phyloP scores from a whole-genome alignment of 2,888 invertebrate genomes.

The Pediacus dermestoides region DNA sequence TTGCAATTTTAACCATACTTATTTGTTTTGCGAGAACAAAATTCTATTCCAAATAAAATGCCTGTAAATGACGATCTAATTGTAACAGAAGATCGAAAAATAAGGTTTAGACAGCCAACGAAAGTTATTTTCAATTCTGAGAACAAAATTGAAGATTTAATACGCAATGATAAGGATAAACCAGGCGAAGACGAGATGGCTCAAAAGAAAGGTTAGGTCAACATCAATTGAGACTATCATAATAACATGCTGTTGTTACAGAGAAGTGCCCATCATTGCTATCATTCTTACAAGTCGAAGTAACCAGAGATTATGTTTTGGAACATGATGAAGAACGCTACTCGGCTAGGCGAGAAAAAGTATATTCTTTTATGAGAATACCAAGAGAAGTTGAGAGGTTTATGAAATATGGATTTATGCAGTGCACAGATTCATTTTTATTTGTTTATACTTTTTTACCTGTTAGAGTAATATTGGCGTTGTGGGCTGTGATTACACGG shows the following conservation, averaged over 20 bases:
- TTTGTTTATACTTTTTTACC: conserved; percentile 98
- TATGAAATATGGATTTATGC: conserved; percentile 90
- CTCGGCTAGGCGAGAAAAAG: conserved; percentile 88
- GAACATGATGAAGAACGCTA: conserved; percentile 95
- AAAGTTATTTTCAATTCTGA: conserved; percentile 47
- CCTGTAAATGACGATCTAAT: too few species aligned
- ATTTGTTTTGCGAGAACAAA: too few species aligned
- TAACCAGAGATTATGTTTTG: conserved; percentile 87
- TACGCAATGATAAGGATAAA: conserved; percentile 36
- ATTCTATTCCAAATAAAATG: too few species aligned
- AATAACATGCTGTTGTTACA: conserved; percentile 22
- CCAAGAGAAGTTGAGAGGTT: conserved; percentile 90
- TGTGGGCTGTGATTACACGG: conserved; percentile 75
- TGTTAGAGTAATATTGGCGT: conserved; percentile 81
- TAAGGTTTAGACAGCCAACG: conserved; percentile 51
- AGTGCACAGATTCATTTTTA: conserved; percentile 95
- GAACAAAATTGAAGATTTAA: conserved; percentile 45
- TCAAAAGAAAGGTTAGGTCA: conserved; percentile 1
- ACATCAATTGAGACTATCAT: background rate
- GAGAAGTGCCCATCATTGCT: conserved; percentile 50
- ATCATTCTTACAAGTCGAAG: conserved; percentile 78
- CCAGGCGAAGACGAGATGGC: conserved; percentile 27
- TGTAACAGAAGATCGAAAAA: too few species aligned
- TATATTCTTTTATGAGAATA: conserved; percentile 95
- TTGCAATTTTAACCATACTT: too few species aligned